Base-by-base conservation (phyloP, 2,888 invertebrate species). In the Dicycla oo region DNA sequence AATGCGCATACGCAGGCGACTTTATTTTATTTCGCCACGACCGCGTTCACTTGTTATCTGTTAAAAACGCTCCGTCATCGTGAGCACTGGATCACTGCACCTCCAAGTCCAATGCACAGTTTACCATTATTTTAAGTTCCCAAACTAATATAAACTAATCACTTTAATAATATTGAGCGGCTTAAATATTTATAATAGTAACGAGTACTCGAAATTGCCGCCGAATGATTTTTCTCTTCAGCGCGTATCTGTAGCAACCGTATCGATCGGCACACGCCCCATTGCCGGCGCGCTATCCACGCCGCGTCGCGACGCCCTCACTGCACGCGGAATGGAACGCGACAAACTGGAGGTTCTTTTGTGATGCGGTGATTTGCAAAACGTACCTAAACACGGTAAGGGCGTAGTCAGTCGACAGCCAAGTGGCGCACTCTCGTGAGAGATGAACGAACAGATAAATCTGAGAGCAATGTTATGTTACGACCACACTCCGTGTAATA, bases 391-490 rank as follows among this genome's bases (percentile, higher is more conserved):
- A 91, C 93, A 93, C 90, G 90, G 93, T 93, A 94, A 94, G 92
- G 94, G 93, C 93, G 91, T 93, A 94, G 93, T 92, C 91, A 90
- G 88, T 88, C 89, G 90, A 91, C 92, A 91, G 89, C 91, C 95
- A 93, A 95, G 95, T 95, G 92, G 95, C 95, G 95, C 95, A 91
- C 95, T 96, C 95, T 96, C 90, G 95, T 93, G 95, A 94, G 93
- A 94, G 93, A 95, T 94, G 91, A 91, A 91, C 91, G 94, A 93
- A 94, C 93, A 93, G 94, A 95, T 94, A 94, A 94, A 93, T 94
- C 88, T 92, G 88, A 87, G 87, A 88, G 87, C 80, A 82, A 84
- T 83, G 79, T 84, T 71, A 78, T 79, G 54, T 67, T 62, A 74
- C 76, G 87, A 78, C 23, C 13, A 57, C 81, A 64, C 58, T 61